Evolutionary conservation across 2,797 vertebrate genomes (phyloP).

Genomic region (Pristis pectinata): DNA sequence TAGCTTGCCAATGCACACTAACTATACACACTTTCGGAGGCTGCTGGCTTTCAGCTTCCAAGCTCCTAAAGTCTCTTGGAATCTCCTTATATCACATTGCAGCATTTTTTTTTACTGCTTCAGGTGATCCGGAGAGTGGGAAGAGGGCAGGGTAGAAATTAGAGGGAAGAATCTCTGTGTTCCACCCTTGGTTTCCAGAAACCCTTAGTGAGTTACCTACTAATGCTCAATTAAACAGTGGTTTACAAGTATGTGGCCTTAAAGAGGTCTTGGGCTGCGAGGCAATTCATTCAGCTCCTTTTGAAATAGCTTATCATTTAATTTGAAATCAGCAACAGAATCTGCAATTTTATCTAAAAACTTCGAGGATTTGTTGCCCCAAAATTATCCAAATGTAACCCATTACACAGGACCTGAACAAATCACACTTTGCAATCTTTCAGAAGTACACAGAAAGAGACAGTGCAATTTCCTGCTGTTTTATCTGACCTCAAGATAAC

Average conservation of each 20-base stretch:
- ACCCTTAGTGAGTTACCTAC: background rate
- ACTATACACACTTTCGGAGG: too few species aligned
- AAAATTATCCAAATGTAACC: background rate
- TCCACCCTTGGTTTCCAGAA: background rate
- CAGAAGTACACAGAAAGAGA: background rate
- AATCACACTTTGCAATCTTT: background rate
- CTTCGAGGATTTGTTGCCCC: background rate
- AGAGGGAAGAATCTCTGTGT: background rate
- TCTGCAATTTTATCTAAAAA: background rate
- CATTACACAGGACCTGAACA: background rate
- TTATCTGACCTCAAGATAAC: conserved; percentile 23
- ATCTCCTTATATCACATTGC: too few species aligned
- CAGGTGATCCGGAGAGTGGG: background rate
- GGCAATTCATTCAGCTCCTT: too few species aligned
- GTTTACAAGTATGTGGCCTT: background rate
- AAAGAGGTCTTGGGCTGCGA: background rate
- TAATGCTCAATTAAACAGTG: background rate
- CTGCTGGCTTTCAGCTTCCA: too few species aligned
- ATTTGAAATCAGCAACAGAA: background rate
- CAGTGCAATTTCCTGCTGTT: background rate
- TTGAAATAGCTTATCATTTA: background rate
- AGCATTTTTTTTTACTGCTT: too few species aligned
- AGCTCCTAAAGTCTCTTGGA: too few species aligned
- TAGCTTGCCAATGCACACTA: background rate
- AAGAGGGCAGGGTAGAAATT: background rate